These are phyloP conservation scores for Pollenia griseotomentosa DNA, from an alignment of 2,888 invertebrate genomes.

Conservation along the genomic window DNA sequence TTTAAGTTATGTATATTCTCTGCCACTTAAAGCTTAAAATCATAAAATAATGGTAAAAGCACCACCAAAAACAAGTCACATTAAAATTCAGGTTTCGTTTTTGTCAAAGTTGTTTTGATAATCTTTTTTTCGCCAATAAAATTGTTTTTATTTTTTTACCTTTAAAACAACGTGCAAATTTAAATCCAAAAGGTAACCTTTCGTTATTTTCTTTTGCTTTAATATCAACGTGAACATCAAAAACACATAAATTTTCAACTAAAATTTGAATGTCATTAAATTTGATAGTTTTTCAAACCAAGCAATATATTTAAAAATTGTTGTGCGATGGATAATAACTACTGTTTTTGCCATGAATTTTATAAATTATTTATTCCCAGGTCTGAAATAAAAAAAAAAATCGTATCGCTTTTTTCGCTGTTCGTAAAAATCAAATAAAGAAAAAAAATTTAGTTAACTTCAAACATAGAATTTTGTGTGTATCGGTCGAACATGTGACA, in stretches of 20 bases:
- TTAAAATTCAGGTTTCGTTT: slow-evolving; percentile 44
- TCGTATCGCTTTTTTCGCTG: slow-evolving; percentile 7
- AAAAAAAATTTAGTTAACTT: slow-evolving; percentile 28
- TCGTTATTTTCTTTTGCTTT: slow-evolving; percentile 8
- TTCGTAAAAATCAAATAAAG: slow-evolving; percentile 1
- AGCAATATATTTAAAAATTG: no score
- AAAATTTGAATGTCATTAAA: slow-evolving; percentile 30
- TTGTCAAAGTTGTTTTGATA: slow-evolving; percentile 26
- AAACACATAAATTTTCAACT: background rate
- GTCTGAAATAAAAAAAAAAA: slow-evolving; percentile 39
- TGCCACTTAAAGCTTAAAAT: background rate
- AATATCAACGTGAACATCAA: slow-evolving; percentile 5
- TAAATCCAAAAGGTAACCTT: background rate
- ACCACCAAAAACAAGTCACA: background rate
- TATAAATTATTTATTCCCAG: slow-evolving; percentile 29
- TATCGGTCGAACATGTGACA: slow-evolving; percentile 48
- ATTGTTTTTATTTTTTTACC: background rate
- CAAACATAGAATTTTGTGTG: slow-evolving; percentile 36
- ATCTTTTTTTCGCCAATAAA: background rate
- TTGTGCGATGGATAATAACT: no score
- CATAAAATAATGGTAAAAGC: background rate
- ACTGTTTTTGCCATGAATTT: background rate
- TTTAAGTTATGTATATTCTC: no score
- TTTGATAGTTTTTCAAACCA: background rate
- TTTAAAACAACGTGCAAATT: slow-evolving; percentile 23